Percentiles rank a stretch among this genome's conserved stretches.
Conservation (phyloP, 2,113 vertebrate species). For the Pongo abelii region DNA sequence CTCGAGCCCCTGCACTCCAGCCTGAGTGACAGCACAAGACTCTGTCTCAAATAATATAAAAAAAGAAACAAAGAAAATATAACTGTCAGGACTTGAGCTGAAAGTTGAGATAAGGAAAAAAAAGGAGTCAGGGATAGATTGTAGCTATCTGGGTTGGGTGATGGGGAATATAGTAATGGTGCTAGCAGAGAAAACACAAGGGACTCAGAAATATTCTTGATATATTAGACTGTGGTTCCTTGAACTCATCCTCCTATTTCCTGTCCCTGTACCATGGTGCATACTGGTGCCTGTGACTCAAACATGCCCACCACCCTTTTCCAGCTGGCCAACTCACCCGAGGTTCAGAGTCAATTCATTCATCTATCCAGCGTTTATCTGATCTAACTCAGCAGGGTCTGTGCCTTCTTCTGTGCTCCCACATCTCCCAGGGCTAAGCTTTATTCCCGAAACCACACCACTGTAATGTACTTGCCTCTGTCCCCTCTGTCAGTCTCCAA, state of each 20-base stretch:
- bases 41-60: too few relatives aligned
- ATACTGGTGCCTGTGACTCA: neutral
- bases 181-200: neutral
- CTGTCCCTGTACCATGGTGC: fast-evolving
- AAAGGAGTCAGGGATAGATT: too few relatives aligned
- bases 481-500: neutral
- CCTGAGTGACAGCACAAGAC: too few relatives aligned
- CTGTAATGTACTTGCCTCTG: fast-evolving
- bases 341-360: fast-evolving
- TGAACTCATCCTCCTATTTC: neutral
- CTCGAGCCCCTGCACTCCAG: too few relatives aligned
- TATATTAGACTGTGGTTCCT: neutral
- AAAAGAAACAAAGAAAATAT: neutral
- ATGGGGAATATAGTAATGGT: fast-evolving
- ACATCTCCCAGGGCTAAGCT: neutral
- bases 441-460: fast-evolving
- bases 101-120: neutral
- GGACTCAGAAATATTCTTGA: fast-evolving
- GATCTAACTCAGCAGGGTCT: too few relatives aligned
- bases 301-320: neutral
- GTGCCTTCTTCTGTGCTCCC: too few relatives aligned
- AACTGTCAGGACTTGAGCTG: neutral
- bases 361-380: neutral
- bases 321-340: neutral
- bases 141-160: too few relatives aligned